phyloP scores from a whole-genome alignment of 1,140 invertebrate genomes.

The Pachyrhynchus sulphureomaculatus region DNA sequence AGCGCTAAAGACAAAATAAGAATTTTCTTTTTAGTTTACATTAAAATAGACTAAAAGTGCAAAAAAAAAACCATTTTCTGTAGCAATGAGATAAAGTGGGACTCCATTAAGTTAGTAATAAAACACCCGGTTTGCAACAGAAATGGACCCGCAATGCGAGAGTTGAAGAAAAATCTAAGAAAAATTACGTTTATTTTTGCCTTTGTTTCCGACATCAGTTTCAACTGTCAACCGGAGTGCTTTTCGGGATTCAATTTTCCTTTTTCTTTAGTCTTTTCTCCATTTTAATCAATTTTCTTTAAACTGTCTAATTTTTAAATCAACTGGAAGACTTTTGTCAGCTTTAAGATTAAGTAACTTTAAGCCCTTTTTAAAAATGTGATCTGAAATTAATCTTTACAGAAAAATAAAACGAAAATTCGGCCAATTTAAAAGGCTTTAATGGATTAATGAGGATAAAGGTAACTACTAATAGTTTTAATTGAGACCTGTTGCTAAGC shows the following conservation, averaged over 20 bases:
- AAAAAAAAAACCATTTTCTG: background rate
- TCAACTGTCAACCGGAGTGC: constrained; percentile 3
- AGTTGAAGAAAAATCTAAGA: constrained; percentile 4
- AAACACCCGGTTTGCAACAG: constrained; percentile 3
- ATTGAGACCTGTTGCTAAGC: no score
- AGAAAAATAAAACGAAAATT: no score
- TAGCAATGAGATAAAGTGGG: background rate
- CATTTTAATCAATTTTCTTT: background rate
- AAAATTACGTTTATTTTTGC: constrained; percentile 19
- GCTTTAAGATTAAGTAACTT: no score
- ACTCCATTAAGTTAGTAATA: constrained; percentile 18
- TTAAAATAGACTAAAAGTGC: no score
- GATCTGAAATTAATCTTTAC: no score
- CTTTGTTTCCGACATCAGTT: constrained; percentile 19
- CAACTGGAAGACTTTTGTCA: no score
- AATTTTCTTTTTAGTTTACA: no score
- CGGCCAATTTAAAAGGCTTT: no score
- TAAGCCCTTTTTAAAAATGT: no score
- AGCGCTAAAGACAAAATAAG: no score
- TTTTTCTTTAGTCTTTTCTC: background rate
- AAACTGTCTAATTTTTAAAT: background rate
- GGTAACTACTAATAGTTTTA: no score
- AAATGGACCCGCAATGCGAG: background rate
- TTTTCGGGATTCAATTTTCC: constrained; percentile 10
- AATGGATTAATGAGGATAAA: no score